A percentile compares a stretch with the other conserved stretches of the same genome.
Evolutionary conservation across 2,113 vertebrate species (phyloP).

Genomic region (Pygathrix nemaeus): DNA sequence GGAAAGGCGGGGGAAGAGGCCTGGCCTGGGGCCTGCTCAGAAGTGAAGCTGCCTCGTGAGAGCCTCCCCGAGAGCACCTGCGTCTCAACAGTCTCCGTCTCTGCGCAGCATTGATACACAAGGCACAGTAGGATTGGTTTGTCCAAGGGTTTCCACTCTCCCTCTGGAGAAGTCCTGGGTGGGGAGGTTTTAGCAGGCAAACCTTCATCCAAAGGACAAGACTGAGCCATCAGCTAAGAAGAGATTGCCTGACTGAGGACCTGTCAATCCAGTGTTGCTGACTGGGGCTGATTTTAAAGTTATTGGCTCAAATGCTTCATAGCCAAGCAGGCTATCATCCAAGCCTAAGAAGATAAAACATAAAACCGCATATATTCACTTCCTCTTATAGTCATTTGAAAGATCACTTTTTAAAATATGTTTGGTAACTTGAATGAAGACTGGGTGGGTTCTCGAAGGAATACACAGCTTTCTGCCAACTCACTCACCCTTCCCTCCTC

Average conservation of each 20-base stretch:
- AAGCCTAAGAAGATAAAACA: background rate
- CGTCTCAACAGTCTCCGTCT: background rate
- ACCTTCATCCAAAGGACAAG: background rate
- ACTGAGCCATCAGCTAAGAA: background rate
- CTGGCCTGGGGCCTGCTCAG: background rate
- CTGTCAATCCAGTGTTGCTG: background rate
- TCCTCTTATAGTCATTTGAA: background rate
- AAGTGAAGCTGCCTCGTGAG: background rate
- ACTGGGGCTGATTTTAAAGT: background rate
- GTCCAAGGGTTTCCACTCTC: background rate
- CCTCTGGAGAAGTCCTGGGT: background rate
- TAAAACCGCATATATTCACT: background rate
- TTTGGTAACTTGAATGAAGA: background rate
- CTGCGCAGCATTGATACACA: fast-evolving
- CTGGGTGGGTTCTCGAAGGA: background rate
- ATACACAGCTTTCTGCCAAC: background rate
- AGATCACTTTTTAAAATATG: background rate
- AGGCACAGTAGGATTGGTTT: background rate
- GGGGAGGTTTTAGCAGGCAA: background rate
- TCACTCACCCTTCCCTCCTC: background rate
- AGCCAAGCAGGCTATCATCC: background rate
- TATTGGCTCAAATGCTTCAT: background rate
- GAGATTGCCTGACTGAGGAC: background rate
- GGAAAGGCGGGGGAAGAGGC: background rate
- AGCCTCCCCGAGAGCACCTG: background rate